phyloP scores from a whole-genome alignment of 2,113 vertebrate species.

The Etia nguti region DNA sequence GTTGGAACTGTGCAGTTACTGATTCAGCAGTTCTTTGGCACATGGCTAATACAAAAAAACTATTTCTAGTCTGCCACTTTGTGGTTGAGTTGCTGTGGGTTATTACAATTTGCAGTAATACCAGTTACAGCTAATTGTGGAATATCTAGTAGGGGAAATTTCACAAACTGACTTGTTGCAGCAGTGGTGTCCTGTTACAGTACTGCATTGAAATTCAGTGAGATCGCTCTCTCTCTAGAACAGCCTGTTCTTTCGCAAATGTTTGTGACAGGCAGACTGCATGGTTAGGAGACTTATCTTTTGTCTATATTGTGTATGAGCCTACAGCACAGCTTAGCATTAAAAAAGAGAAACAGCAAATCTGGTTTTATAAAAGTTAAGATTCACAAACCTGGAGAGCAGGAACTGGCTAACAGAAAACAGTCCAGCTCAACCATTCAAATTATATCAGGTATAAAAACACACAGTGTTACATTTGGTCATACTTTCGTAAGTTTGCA shows the following conservation, averaged over 20 bases:
- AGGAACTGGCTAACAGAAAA: not conserved
- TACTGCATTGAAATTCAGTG: not conserved
- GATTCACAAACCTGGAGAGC: fast-evolving
- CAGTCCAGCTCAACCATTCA: not conserved
- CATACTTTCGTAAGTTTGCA: not conserved
- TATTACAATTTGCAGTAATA: not conserved
- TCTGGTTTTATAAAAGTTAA: not conserved
- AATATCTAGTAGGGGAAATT: not conserved
- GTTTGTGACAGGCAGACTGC: not conserved
- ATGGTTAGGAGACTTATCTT: not conserved
- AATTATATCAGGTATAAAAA: not conserved
- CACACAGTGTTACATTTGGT: not conserved
- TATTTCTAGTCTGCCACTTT: no score
- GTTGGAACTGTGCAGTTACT: not conserved
- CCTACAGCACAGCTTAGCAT: not conserved
- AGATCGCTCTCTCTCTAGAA: not conserved
- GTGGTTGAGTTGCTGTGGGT: not conserved
- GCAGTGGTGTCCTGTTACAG: not conserved
- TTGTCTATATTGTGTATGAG: not conserved
- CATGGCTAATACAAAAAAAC: fast-evolving
- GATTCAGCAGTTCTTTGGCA: not conserved
- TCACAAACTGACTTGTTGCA: not conserved
- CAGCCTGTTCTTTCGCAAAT: not conserved
- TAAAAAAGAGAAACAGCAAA: not conserved
- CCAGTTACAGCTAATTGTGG: not conserved